Base-by-base conservation (phyloP, 1,140 invertebrate genomes). In the Cylas formicarius region DNA sequence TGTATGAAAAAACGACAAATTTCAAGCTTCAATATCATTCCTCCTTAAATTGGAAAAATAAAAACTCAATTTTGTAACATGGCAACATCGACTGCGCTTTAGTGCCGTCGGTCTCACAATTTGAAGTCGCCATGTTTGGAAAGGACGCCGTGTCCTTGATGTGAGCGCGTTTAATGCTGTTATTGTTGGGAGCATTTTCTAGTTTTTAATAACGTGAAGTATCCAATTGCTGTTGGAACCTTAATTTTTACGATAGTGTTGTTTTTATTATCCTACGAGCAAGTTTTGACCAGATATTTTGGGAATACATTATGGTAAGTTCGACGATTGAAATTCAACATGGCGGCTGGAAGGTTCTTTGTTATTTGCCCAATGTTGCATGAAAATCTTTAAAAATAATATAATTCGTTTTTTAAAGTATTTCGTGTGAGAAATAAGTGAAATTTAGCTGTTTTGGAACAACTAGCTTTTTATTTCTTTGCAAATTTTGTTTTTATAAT, bases 301-400 rank as follows among this genome's bases (percentile, higher is more conserved):
- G 69, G 70, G 72, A 76, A 75, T 72, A 72, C 71, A 71, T 67
- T 70, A 74, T 74, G 75, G 74, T 77, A 70, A 77, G 75, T 74
- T 61, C 58, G 55, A 53, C 60, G 58, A 31, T 34, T 27, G 21
- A 24, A 44, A 39, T 50, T 48, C 67, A 76, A 76, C 62, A 77
- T 77, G 75, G 75, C 75, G 72, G 60, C 61, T 55, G 39, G 57
- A 65, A 63, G 46, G 65, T 70, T 62, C 71, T 74, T 75, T 74
- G 70, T 72, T 67, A 27, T 18, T 19, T n/a, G n/a, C n/a, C n/a
- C 18, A 18, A 8, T 33, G 10, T 14, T 2, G 27, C 2, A 37
- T 17, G 13, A n/a, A 4, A 35, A 3, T 2, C n/a, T n/a, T n/a
- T n/a, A n/a, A n/a, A n/a, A n/a, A n/a, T n/a, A n/a, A n/a, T n/a